Conservation (phyloP, 2,113 vertebrate species). For the Danio rerio region GRCz12tu NC_133181.1:16910001-16910500, state of each 20-base stretch:
- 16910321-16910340: too few relatives aligned
- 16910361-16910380: not conserved
- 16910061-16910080: constrained; percentile 80
- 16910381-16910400: not conserved
- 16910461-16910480: too few relatives aligned
- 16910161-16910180: constrained; percentile 53
- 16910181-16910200: constrained; percentile 14
- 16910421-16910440: not conserved
- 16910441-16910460: not conserved
- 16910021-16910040: not conserved
- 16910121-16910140: constrained; percentile 38
- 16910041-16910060: not conserved
- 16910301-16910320: too few relatives aligned
- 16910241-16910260: not conserved
- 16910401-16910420: not conserved
- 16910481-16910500: not conserved
- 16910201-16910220: constrained; percentile 50
- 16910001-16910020: not conserved
- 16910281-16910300: not conserved
- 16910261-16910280: constrained; percentile 35
- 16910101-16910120: constrained; percentile 56
- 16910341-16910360: not conserved
- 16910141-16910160: constrained; percentile 56
- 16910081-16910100: constrained; percentile 80
- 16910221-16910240: not conserved